Base-by-base conservation (phyloP, 1,140 invertebrate species). In the Achatina immaculata region DNA sequence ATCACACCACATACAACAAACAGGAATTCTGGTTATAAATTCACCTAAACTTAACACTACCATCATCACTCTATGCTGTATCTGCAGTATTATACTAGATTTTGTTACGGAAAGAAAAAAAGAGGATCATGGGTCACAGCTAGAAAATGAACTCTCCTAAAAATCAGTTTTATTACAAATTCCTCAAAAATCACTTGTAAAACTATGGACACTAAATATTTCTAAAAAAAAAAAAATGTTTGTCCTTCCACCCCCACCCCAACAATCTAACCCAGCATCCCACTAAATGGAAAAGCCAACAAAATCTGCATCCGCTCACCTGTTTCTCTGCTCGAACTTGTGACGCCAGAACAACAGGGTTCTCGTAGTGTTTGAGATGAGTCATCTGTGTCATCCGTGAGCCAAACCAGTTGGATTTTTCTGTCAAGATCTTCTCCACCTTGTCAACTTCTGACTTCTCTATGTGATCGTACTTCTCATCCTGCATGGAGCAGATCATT, bases 401-500 rank as follows among this genome's bases (percentile, higher is more conserved):
- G 77, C 97, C 95, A 34, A 96, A 91, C 96, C 96, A 98, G 24
- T 90, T 87, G 48, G 90, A 87, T 74, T 93, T 93, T 76, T 93
- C 92, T 43, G 89, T 86, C 65, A 93, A 86, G 28, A 91, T 89
- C 83, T 93, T 93, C 69, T 90, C 84, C 34, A 94, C 92, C 88
- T 96, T 96, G 71, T 94, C 93, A 0, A 97, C 92, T 83, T 98
- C 97, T 11, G 94, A 94, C 38, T 94, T 94, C 4, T 95, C 94
- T 34, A 98, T 90, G 88, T 99, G 97, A 69, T 94, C 92, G 90
- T 95, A 98, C 88, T 96, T 96, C 75, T 94, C 93, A 87, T 96
- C 95, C 83, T 89, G 77, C 28, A 81, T n/a, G 68, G 83, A 71
- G 48, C 24, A 66, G n/a, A 71, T n/a, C n/a, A n/a, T n/a, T n/a